Conservation (phyloP, 2,797 vertebrate species). For the Octomys mimax region DNA sequence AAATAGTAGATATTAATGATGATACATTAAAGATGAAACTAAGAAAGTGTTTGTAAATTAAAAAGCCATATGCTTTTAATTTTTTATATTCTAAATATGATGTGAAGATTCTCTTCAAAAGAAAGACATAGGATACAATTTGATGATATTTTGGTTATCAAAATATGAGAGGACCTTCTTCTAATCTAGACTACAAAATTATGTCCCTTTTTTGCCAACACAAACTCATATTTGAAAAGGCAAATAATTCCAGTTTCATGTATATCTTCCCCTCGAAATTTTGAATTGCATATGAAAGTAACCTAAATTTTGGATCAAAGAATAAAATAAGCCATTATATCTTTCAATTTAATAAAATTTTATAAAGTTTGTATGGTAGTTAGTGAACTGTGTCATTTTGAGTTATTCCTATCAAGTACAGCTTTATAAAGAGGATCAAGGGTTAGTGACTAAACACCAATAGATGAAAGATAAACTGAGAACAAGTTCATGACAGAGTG, state of each 20-base stretch:
- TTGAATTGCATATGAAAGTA: conserved; percentile 46
- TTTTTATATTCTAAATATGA: conserved; percentile 54
- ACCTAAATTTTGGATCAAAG: conserved; percentile 23
- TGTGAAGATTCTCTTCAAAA: conserved; percentile 46
- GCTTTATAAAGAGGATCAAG: conserved; percentile 37
- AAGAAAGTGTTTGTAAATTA: not conserved
- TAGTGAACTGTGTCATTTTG: not conserved
- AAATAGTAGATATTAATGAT: not conserved
- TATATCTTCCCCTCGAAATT: not conserved
- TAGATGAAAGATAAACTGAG: conserved; percentile 66
- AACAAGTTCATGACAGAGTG: conserved; percentile 69
- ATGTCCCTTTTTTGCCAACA: not conserved
- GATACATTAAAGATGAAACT: not conserved
- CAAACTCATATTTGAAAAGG: not conserved
- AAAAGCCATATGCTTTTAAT: not conserved
- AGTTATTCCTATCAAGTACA: not conserved
- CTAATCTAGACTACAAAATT: not conserved
- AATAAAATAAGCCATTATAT: not conserved
- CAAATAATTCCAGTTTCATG: conserved; percentile 5
- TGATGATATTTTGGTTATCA: conserved; percentile 47
- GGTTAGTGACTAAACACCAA: conserved; percentile 67
- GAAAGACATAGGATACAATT: not conserved
- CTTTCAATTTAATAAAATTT: conserved; percentile 6
- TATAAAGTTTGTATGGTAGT: not conserved
- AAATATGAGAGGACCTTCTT: conserved; percentile 20